These are phyloP conservation scores for Parnassius glacialis DNA, from an alignment of 2,888 invertebrate species.

Conservation along the genomic window DNA sequence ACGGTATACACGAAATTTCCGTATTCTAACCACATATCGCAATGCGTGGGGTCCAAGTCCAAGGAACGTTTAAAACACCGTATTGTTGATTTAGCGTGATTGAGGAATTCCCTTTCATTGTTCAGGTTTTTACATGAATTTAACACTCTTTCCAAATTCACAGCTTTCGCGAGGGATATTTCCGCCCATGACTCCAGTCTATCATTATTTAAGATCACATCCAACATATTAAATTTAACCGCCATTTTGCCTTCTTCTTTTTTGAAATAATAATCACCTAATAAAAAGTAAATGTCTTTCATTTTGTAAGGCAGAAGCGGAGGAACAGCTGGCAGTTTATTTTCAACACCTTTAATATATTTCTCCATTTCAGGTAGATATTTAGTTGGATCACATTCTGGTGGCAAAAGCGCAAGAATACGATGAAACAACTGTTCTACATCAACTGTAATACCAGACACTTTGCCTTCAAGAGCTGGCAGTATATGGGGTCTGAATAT, in stretches of 20 bases:
- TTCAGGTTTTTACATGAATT: slow-evolving; percentile 85
- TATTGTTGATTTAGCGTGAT: slow-evolving; percentile 86
- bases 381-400: slow-evolving; percentile 84
- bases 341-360: slow-evolving; percentile 83
- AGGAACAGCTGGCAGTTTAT: slow-evolving; percentile 78
- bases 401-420: slow-evolving; percentile 85
- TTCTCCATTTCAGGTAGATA: slow-evolving; percentile 83
- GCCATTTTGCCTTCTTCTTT: slow-evolving; percentile 88
- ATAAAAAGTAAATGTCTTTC: slow-evolving; percentile 91
- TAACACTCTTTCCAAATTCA: slow-evolving; percentile 89
- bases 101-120: slow-evolving; percentile 83
- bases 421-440: slow-evolving; percentile 87
- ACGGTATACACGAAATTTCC: slow-evolving; percentile 94
- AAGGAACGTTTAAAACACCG: slow-evolving; percentile 91
- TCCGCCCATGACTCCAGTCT: slow-evolving; percentile 97
- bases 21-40: slow-evolving; percentile 93
- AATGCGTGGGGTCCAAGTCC: slow-evolving; percentile 86
- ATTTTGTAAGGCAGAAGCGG: slow-evolving; percentile 81
- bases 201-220: slow-evolving; percentile 89
- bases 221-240: slow-evolving; percentile 90
- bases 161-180: slow-evolving; percentile 89
- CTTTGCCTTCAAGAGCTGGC: slow-evolving; percentile 89
- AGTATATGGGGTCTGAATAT: slow-evolving; percentile 89
- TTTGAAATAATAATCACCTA: slow-evolving; percentile 96
- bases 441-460: slow-evolving; percentile 90